Base-by-base conservation (phyloP, 2,888 invertebrate genomes). In the Tenodera sinensis region DNA sequence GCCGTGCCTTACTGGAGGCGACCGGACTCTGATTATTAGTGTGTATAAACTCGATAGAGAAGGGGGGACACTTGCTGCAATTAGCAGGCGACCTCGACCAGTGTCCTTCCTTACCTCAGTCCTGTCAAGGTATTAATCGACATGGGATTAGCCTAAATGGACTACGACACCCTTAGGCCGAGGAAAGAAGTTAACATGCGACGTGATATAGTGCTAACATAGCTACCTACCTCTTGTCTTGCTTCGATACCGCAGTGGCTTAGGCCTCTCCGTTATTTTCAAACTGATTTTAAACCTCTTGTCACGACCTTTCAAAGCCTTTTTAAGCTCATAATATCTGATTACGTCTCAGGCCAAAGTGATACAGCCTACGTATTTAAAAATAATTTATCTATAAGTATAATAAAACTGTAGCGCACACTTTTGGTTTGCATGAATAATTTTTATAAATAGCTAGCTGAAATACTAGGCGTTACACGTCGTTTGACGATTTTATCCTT, bases 1-100 rank as follows among this genome's bases (percentile, higher is more conserved):
- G 87, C 71, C 82, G 30, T 82, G 54, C 81, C 87, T 87, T 42
- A 28, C 42, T 47, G 47, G 47, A 30, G 42, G 85, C 47, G 87
- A 9, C 30, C n/a, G 87, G 83, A 83, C 82, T 87, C 82, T 87
- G 87, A 87, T 87, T 87, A 87, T 87, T 87, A 83, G 82, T 25
- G 54, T 71, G 86, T 71, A 86, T 86, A 86, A 81, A 86, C 86
- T 47, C 85, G 85, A 85, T 87, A 83, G 87, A 87, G 54, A 20
- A 42, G 42, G 54, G 54, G 54, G 54, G 54, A 71, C 54, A 71
- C 54, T 71, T 20, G 54, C 54, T 20, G 54, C 54, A 71, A 71
- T 71, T 71, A 71, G 54, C 54, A 71, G 54, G 54, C 54, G 54
- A 71, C 54, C 54, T 71, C 54, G 54, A 71, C 15, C 54, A 71